Evolutionary conservation across 2,113 vertebrate species (phyloP), one percentile per base, ranked within the genome.

Genomic region (Barnardius zonarius): DNA sequence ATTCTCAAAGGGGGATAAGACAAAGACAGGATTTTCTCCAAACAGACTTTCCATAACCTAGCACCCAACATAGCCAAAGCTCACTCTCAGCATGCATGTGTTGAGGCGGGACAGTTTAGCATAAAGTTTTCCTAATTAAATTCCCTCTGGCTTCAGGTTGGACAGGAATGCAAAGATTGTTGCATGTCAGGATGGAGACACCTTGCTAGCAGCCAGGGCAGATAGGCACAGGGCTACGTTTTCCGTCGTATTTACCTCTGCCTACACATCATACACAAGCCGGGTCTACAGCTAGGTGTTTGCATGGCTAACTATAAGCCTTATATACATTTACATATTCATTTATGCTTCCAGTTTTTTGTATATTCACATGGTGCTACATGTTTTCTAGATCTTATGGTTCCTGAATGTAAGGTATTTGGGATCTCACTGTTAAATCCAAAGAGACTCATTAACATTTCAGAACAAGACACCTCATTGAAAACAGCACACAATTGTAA

Each of bases 141-240:
- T 94, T 67, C 83, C 16, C 68, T 41, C 59, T 57, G 41, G 13
- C 67, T 94, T 73, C 90, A 83, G 61, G 93, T 86, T 3, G 79
- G 82, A 75, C 85, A 92, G 88, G 88, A 96, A 96, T 59, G 80
- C 0, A 0, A 83, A 41, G 90, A 88, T 55, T 78, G 85, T 8
- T 93, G 92, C 13, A 11, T 77, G 87, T 94, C 90, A 95, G 93
- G 95, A 95, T 94, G 55, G 43, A 97, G 83, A 63, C 85, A 92
- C 5, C 28, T 89, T 74, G 63, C 82, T 79, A 88, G 82, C 87
- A 96, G 79, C 70, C 63, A 23, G 67, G 57, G 57, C 90, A 94
- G 82, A 66, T 25, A 86, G 83, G 86, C 55, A 83, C 86, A 67
- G 51, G 72, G 55, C 88, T 88, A 61, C 7, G 1, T 83, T 82